phyloP scores from a whole-genome alignment of 2,888 invertebrate genomes.

The Yponomeuta evonymella region DNA sequence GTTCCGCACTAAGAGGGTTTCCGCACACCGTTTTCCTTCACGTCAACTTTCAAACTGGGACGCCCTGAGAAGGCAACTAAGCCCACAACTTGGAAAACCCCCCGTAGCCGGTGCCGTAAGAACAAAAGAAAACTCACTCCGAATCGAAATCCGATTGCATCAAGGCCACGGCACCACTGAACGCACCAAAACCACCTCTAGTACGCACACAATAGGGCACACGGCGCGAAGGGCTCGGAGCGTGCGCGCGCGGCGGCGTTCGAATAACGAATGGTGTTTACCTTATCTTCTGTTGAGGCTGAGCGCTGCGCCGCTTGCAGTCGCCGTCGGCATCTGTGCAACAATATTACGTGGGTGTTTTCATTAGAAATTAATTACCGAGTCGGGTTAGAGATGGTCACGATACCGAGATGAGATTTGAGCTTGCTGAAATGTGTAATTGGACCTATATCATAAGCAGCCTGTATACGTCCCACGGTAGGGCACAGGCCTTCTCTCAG shows the following conservation, averaged over 20 bases:
- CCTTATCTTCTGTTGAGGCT: constrained; percentile 68
- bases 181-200: background rate
- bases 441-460: too few relatives aligned
- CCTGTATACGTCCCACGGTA: too few relatives aligned
- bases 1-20: too few relatives aligned
- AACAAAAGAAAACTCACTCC: constrained; percentile 7
- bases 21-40: background rate
- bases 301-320: constrained; percentile 45
- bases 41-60: background rate
- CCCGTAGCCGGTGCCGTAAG: background rate
- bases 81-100: background rate
- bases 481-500: too few relatives aligned
- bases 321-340: constrained; percentile 50
- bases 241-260: constrained; percentile 42
- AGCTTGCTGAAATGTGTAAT: background rate
- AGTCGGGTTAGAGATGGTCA: constrained; percentile 33
- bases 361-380: background rate
- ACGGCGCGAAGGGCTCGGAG: constrained; percentile 21
- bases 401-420: background rate
- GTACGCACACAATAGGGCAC: constrained; percentile 10
- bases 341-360: constrained; percentile 42
- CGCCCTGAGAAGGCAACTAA: background rate
- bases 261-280: constrained; percentile 50
- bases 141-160: constrained; percentile 5
- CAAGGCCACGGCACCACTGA: constrained; percentile 1